A percentile compares a stretch with the other conserved stretches of the same genome.
phyloP scores from a whole-genome alignment of 2,888 invertebrate genomes.

The Pheosia tremula region DNA sequence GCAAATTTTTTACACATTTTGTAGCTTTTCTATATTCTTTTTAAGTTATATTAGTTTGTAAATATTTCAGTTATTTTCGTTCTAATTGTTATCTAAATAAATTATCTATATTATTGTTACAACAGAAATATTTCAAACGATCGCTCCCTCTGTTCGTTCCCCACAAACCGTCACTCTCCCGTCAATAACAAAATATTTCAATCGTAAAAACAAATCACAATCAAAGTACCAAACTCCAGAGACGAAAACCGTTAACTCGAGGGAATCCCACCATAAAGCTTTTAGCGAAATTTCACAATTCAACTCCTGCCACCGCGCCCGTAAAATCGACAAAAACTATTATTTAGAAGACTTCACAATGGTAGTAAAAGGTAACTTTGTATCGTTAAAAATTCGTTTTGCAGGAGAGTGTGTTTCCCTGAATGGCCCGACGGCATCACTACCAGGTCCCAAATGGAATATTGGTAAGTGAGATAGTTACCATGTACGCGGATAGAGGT shows the following conservation, averaged over 20 bases:
- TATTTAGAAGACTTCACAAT: slow-evolving; percentile 21
- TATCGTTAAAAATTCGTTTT: slow-evolving; percentile 23
- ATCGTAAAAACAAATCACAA: slow-evolving; percentile 15
- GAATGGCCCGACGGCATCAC: slow-evolving; percentile 94
- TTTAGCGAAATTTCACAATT: slow-evolving; percentile 29
- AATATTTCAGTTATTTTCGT: too few relatives aligned
- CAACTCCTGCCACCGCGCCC: slow-evolving; percentile 18
- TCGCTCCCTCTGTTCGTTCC: not conserved
- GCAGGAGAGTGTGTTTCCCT: slow-evolving; percentile 90
- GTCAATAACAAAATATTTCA: slow-evolving; percentile 9
- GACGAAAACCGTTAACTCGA: slow-evolving; percentile 8
- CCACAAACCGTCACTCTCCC: slow-evolving; percentile 3
- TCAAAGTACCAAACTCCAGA: slow-evolving; percentile 11
- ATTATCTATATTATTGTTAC: too few relatives aligned
- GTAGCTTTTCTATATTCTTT: too few relatives aligned
- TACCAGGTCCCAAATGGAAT: slow-evolving; percentile 88
- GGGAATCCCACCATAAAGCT: slow-evolving; percentile 15
- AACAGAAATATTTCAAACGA: not conserved
- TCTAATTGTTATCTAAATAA: too few relatives aligned
- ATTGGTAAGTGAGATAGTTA: slow-evolving; percentile 86
- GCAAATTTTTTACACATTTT: too few relatives aligned
- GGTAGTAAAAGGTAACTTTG: slow-evolving; percentile 8
- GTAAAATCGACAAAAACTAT: slow-evolving; percentile 26
- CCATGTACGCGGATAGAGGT: too few relatives aligned
- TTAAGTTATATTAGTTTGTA: too few relatives aligned